These are phyloP conservation scores for Leptestheria dahalacensis DNA, from an alignment of 1,140 invertebrate species.

Conservation along the genomic window DNA sequence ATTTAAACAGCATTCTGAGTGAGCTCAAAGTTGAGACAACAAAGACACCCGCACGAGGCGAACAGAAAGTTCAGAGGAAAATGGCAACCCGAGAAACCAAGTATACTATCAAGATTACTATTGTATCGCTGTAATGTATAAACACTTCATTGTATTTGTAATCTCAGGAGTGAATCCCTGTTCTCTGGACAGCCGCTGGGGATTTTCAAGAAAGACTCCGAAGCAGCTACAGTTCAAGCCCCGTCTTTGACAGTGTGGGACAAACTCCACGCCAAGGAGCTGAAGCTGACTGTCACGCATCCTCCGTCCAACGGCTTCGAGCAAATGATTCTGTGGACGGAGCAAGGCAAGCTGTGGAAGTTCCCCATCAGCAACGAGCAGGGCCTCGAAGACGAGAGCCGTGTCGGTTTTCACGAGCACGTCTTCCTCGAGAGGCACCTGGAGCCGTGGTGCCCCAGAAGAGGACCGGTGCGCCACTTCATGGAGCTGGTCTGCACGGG, in stretches of 20 bases:
- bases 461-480: conserved; percentile 81
- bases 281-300: conserved; percentile 43
- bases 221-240: conserved; percentile 24
- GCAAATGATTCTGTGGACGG: conserved; percentile 87
- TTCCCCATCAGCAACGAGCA: conserved; percentile 97
- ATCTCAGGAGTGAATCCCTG: conserved; percentile 31
- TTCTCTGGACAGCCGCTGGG: conserved; percentile 39
- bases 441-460: conserved; percentile 69
- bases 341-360: conserved; percentile 86
- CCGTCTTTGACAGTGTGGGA: conserved; percentile 50
- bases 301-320: conserved; percentile 76
- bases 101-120: neutral
- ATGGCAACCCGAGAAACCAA: neutral
- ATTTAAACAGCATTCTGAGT: conserved; percentile 21
- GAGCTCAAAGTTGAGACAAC: conserved; percentile 15
- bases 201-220: conserved; percentile 36
- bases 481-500: conserved; percentile 91
- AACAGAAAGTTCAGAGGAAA: conserved; percentile 19
- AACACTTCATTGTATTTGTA: conserved; percentile 5
- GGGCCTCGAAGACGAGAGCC: conserved; percentile 62
- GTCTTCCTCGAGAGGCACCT: conserved; percentile 79
- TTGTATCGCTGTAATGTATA: neutral
- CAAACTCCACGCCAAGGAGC: conserved; percentile 41
- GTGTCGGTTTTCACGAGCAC: conserved; percentile 76
- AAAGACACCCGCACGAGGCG: conserved; percentile 11